These are phyloP conservation scores for Xiphias gladius DNA, from an alignment of 2,113 vertebrate species.

Conservation along the genomic window DNA sequence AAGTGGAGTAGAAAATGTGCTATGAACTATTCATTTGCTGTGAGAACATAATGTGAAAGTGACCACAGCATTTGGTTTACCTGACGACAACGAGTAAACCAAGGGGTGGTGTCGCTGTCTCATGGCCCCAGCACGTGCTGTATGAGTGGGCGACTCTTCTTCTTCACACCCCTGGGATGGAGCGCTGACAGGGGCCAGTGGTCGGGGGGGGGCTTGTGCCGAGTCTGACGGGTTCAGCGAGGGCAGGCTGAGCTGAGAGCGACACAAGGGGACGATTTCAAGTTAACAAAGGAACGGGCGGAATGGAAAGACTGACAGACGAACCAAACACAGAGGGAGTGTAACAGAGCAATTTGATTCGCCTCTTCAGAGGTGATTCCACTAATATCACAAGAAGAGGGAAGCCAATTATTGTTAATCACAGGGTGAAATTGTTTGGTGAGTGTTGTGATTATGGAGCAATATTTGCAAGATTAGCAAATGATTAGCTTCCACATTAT, in stretches of 20 bases:
- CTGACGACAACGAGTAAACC: constrained; percentile 89
- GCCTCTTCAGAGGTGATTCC: constrained; percentile 89
- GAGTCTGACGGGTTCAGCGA: constrained; percentile 89
- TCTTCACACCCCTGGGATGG: constrained; percentile 86
- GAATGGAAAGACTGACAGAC: constrained; percentile 12
- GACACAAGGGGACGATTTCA: constrained; percentile 10
- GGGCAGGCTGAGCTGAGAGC: constrained; percentile 85
- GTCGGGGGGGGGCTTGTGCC: constrained; percentile 87
- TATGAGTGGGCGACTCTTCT: constrained; percentile 85
- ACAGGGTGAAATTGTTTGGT: constrained; percentile 94
- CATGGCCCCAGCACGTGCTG: constrained; percentile 85
- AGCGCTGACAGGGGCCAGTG: constrained; percentile 85
- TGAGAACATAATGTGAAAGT: not conserved
- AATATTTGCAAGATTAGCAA: constrained; percentile 92
- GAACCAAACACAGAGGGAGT: constrained; percentile 55
- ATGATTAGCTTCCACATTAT: constrained; percentile 90
- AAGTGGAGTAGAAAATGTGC: not conserved
- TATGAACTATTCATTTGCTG: not conserved
- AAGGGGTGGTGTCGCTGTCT: constrained; percentile 89
- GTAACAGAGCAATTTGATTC: constrained; percentile 90
- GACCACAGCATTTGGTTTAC: constrained; percentile 71
- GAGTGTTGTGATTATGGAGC: constrained; percentile 92
- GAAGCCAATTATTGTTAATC: constrained; percentile 94
- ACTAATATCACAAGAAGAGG: constrained; percentile 89
- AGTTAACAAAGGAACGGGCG: constrained; percentile 53